Base-by-base conservation (phyloP, 1,140 invertebrate species). In the Habropoda laboriosa region DNA sequence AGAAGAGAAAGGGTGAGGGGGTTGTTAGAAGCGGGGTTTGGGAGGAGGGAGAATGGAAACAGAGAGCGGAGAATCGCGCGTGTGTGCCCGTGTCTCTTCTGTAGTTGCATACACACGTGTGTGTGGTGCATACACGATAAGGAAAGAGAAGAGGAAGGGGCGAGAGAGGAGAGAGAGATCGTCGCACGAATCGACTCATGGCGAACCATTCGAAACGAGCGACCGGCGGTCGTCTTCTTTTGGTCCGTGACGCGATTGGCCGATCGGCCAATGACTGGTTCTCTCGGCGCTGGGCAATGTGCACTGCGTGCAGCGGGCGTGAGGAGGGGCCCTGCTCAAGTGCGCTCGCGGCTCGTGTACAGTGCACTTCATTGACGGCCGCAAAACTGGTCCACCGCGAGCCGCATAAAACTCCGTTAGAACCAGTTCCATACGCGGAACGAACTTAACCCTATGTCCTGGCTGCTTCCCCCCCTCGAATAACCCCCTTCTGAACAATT, bases 351-450 rank as follows among this genome's bases (percentile, higher is more conserved):
- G 71, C 51, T 71, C 57, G 66, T 73, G 70, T 84, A 84, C 76
- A 84, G 82, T 75, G 81, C 70, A 72, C 81, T 83, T 84, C 82
- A 84, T 84, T 84, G 82, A 84, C 82, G 76, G 81, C 64, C 70
- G 64, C 70, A 74, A 68, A 84, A 84, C 82, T 83, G 82, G 82
- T 84, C 82, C 82, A 84, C 55, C 51, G 80, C 40, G 79, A 45
- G 61, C 75, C 68, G 81, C 47, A 84, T 84, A 74, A 84, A 83
- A 83, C 75, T 84, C 82, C 82, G 82, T 84, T 84, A 84, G 76
- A 84, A 84, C 82, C 76, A 84, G 82, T 84, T 83, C 78, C 71
- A 64, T 51, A n/a, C n/a, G 51, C 51, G 49, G 58, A 72, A 73
- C 67, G 74, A 47, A 58, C 77, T 64, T 63, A 63, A 72, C 40